A percentile compares a stretch with the other conserved stretches of the same genome.
These are phyloP conservation scores for Neoascia interrupta DNA, from an alignment of 2,888 invertebrate genomes.

Conservation along the genomic window DNA sequence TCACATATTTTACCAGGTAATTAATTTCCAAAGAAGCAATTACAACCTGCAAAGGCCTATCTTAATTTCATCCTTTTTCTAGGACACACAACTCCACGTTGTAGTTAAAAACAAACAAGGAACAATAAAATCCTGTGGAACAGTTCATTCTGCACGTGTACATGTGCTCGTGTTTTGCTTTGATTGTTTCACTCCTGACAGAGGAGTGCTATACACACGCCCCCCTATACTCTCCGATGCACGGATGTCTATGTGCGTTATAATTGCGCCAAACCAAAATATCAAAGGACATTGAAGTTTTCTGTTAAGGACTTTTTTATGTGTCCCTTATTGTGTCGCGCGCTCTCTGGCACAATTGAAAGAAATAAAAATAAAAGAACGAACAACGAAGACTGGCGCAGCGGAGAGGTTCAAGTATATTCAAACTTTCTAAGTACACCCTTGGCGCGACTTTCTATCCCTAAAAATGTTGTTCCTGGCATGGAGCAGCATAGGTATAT, in stretches of 20 bases:
- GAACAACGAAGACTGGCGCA: constrained; percentile 3
- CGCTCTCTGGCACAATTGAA: constrained; percentile 51
- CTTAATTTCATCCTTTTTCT: constrained; percentile 45
- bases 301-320: constrained; percentile 43
- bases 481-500: constrained; percentile 17
- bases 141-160: constrained; percentile 52
- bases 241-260: constrained; percentile 29
- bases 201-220: not conserved
- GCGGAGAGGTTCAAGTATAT: not conserved
- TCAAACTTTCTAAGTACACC: constrained; percentile 53
- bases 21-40: constrained; percentile 68
- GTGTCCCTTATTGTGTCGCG: constrained; percentile 48
- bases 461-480: constrained; percentile 27
- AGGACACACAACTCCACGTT: constrained; percentile 12
- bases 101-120: constrained; percentile 9
- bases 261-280: constrained; percentile 61
- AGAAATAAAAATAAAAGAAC: constrained; percentile 41
- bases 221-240: not conserved
- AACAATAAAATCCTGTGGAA: constrained; percentile 28
- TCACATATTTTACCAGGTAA: constrained; percentile 67
- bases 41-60: constrained; percentile 61
- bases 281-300: constrained; percentile 63
- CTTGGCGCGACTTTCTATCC: constrained; percentile 49
- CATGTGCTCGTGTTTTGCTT: constrained; percentile 45
- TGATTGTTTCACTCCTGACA: constrained; percentile 29